phyloP scores from a whole-genome alignment of 1,140 invertebrate species.

The Acromyrmex echinatior region DNA sequence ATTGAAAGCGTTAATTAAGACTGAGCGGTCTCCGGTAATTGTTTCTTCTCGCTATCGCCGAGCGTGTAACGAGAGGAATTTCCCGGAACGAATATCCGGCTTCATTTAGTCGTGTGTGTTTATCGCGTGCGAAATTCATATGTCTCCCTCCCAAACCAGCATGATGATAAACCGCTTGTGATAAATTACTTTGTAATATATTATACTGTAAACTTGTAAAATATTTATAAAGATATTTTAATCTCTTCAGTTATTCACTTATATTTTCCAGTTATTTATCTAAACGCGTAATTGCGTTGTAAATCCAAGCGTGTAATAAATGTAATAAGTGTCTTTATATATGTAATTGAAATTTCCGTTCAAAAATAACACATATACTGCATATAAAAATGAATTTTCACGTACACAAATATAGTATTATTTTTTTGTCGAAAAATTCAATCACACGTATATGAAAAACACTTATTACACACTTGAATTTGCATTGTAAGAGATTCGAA shows the following conservation, averaged over 20 bases:
- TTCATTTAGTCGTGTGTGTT: slow-evolving; percentile 9
- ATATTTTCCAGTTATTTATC: background rate
- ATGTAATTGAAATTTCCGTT: no score
- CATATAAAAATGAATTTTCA: no score
- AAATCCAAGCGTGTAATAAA: no score
- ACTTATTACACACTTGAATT: no score
- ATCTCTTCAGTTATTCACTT: slow-evolving; percentile 1
- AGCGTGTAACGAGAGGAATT: slow-evolving; percentile 47
- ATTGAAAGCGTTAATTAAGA: slow-evolving; percentile 60
- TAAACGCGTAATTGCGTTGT: background rate
- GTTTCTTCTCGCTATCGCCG: slow-evolving; percentile 37
- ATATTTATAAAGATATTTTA: background rate
- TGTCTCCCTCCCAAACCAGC: background rate
- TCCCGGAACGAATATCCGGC: slow-evolving; percentile 28
- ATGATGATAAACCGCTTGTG: slow-evolving; percentile 15
- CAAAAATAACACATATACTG: no score
- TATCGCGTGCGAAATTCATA: slow-evolving; percentile 50
- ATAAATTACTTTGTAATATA: slow-evolving; percentile 20
- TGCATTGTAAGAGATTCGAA: background rate
- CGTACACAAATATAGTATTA: no score
- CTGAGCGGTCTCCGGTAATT: slow-evolving; percentile 48
- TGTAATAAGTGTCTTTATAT: no score
- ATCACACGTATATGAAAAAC: no score
- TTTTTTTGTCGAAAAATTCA: no score
- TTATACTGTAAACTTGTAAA: background rate